These are phyloP conservation scores for Choloepus didactylus DNA, from an alignment of 2,797 vertebrate genomes.

Conservation along the genomic window DNA sequence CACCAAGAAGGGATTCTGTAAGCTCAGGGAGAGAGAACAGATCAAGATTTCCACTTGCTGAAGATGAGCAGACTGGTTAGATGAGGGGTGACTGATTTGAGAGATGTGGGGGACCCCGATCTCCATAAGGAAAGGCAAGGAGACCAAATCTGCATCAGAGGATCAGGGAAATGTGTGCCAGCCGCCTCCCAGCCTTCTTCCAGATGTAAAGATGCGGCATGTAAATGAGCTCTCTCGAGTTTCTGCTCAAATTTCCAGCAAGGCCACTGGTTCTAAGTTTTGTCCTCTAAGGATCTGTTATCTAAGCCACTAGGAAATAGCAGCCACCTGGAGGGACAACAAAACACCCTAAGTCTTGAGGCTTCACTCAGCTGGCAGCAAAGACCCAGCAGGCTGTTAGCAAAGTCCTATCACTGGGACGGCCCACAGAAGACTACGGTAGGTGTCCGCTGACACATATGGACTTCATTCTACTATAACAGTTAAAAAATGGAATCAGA, in stretches of 20 bases:
- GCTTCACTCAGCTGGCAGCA: not conserved
- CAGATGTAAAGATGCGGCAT: not conserved
- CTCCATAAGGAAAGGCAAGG: not conserved
- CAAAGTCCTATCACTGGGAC: too few species aligned
- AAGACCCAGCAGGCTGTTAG: not conserved
- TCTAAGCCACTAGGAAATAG: not conserved
- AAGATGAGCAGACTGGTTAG: not conserved
- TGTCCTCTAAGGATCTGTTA: not conserved
- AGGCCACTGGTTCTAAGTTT: not conserved
- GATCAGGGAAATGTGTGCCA: not conserved
- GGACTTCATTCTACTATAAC: too few species aligned
- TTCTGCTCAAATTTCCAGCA: not conserved
- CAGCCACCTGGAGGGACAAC: not conserved
- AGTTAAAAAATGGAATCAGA: not conserved
- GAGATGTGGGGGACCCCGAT: fast-evolving
- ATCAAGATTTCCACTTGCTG: not conserved
- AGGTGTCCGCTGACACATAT: not conserved
- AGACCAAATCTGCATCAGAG: too few species aligned
- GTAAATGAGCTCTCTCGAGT: not conserved
- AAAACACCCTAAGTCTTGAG: not conserved
- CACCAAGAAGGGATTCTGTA: not conserved
- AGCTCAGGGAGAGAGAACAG: not conserved
- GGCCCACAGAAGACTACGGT: not conserved
- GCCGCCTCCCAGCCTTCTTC: not conserved
- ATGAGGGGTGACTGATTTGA: not conserved